Evolutionary conservation across 2,113 vertebrate species (phyloP), one percentile per base, ranked within the genome.

Genomic region (Murina feae): DNA sequence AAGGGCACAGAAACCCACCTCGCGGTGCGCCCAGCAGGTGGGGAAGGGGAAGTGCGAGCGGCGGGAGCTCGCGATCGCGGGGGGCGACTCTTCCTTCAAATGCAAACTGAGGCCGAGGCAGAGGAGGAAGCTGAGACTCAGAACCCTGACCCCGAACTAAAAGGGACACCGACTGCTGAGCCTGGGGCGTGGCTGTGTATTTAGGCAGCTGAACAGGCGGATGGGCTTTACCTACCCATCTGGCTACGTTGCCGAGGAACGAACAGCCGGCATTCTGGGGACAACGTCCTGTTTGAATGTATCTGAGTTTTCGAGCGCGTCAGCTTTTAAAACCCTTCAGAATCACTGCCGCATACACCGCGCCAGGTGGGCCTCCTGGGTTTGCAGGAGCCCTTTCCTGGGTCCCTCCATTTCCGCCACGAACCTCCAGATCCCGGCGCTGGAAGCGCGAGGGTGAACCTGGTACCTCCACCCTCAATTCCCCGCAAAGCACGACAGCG

Each of bases 191-290:
- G 25, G 0, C 25, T 44, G 42, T 4, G 0, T 17, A 32, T 10
- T 1, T 10, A 47, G 8, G 9, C 11, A 53, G 21, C 4, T 1
- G 3, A 3, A 58, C 2, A 1, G 0, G 9, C 2, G 8, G 7
- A 8, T 1, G 20, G 21, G 21, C 55, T 25, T 9, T 9, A 58
- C 8, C 21, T 25, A 9, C 55, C 55, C 21, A 1, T 21, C 23
- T 21, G 3, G 21, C 55, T 4, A 21, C 10, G 55, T 23, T 2
- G 12, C 30, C 13, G n/a, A 18, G 32, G 14, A n/a, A 6, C 2
- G 63, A n/a, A 18, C 25, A n/a, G 3, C 14, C 14, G 17, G 16
- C 42, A 2, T 9, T 5, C 42, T 4, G 39, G 2, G 3, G 37
- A 10, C 4, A 25, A 14, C 2, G 21, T 14, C 11, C 1, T 25